Conservation (phyloP, 2,113 vertebrate species). For the Larimichthys polyactis region DNA sequence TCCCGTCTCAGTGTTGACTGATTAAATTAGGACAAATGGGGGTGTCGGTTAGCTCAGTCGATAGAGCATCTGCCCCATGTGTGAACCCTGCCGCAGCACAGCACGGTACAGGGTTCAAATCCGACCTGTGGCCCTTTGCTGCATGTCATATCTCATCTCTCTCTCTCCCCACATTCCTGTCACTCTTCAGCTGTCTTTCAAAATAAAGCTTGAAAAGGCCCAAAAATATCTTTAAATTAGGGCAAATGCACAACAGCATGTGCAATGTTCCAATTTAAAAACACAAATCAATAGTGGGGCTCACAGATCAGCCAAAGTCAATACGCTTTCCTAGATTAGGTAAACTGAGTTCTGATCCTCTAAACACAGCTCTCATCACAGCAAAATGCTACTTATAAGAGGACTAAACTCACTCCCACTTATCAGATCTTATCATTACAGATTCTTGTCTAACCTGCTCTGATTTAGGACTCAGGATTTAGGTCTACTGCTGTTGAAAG, state of each 20-base stretch:
- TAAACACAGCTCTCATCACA: not conserved
- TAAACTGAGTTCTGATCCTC: not conserved
- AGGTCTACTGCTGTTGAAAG: not conserved
- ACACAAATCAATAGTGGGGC: conserved; percentile 22
- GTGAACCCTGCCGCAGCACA: too few relatives aligned
- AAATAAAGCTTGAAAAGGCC: too few relatives aligned
- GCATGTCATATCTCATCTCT: too few relatives aligned
- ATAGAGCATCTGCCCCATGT: too few relatives aligned
- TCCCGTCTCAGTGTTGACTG: not conserved
- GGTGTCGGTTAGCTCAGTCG: too few relatives aligned
- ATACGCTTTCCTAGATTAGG: not conserved
- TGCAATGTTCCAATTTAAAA: conserved; percentile 17
- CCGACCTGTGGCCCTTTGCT: too few relatives aligned
- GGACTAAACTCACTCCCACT: not conserved
- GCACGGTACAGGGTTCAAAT: too few relatives aligned
- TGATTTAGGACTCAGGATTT: not conserved
- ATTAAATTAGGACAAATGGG: conserved; percentile 14
- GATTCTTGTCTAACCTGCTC: not conserved
- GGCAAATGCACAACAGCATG: conserved; percentile 1
- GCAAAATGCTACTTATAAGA: not conserved
- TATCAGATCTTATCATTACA: not conserved
- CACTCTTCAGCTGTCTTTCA: too few relatives aligned
- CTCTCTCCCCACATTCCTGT: too few relatives aligned
- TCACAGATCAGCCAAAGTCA: conserved; percentile 15
- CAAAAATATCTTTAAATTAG: not conserved